phyloP scores from a whole-genome alignment of 2,888 invertebrate genomes.

The Eupithecia insigniata region DNA sequence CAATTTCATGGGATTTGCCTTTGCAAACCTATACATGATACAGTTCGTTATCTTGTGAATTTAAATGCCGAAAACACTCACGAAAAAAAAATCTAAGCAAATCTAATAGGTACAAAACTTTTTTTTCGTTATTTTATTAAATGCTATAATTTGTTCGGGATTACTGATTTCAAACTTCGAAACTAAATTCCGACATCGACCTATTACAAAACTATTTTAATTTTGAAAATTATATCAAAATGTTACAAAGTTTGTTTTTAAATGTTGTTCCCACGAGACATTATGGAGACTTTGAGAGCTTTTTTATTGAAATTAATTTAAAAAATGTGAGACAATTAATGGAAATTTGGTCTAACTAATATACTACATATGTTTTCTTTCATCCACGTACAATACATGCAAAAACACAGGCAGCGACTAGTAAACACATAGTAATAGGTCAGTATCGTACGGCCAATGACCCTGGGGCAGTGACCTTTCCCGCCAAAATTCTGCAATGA shows the following conservation, averaged over 20 bases:
- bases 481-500: slow-evolving; percentile 18
- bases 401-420: not conserved
- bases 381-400: not conserved
- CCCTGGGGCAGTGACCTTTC: slow-evolving; percentile 13
- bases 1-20: not conserved
- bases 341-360: not conserved
- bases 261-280: not conserved
- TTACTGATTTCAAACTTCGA: not conserved
- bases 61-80: not conserved
- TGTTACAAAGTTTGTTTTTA: not conserved
- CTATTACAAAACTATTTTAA: not conserved
- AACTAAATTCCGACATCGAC: not conserved
- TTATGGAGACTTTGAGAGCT: too few species aligned
- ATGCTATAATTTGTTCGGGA: not conserved
- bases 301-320: not conserved
- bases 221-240: not conserved
- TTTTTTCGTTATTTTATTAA: too few species aligned
- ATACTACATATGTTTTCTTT: not conserved
- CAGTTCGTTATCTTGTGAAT: not conserved
- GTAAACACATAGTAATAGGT: slow-evolving; percentile 9
- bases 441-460: slow-evolving; percentile 18
- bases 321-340: not conserved
- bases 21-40: not conserved
- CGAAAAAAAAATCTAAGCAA: not conserved
- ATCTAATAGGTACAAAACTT: not conserved